phyloP scores from a whole-genome alignment of 2,797 vertebrate species.

The Tragelaphus oryx region DNA sequence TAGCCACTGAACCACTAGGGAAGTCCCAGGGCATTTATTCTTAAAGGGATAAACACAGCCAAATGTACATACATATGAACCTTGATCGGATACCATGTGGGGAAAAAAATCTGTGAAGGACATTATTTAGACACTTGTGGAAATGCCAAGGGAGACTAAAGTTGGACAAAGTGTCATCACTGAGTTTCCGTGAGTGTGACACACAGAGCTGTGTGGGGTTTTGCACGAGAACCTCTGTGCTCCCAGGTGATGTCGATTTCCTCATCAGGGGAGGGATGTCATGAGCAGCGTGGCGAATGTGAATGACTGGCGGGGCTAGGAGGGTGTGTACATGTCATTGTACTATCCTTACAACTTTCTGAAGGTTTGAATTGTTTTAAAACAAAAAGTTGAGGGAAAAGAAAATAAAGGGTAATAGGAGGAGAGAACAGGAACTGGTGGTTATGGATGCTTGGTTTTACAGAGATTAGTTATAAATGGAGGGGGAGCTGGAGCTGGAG shows the following conservation, averaged over 20 bases:
- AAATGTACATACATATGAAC: background rate
- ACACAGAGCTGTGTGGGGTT: background rate
- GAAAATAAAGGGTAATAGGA: background rate
- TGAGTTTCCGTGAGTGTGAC: background rate
- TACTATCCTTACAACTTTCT: background rate
- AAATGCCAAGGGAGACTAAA: fast-evolving
- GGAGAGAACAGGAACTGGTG: background rate
- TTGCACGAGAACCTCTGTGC: background rate
- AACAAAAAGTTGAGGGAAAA: background rate
- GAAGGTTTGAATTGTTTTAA: background rate
- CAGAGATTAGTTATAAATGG: background rate
- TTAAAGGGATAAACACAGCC: background rate
- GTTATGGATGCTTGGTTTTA: background rate
- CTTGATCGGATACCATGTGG: background rate
- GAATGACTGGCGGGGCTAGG: background rate
- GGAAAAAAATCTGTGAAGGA: background rate
- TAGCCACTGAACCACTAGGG: background rate
- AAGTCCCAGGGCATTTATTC: background rate
- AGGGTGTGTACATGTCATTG: background rate
- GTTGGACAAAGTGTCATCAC: fast-evolving
- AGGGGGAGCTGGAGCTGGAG: background rate
- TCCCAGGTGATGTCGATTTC: background rate
- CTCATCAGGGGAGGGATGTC: background rate
- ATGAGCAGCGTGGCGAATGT: fast-evolving
- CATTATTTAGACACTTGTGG: background rate